These are phyloP conservation scores for Heliothis virescens DNA, from an alignment of 1,140 invertebrate genomes.

Conservation along the genomic window DNA sequence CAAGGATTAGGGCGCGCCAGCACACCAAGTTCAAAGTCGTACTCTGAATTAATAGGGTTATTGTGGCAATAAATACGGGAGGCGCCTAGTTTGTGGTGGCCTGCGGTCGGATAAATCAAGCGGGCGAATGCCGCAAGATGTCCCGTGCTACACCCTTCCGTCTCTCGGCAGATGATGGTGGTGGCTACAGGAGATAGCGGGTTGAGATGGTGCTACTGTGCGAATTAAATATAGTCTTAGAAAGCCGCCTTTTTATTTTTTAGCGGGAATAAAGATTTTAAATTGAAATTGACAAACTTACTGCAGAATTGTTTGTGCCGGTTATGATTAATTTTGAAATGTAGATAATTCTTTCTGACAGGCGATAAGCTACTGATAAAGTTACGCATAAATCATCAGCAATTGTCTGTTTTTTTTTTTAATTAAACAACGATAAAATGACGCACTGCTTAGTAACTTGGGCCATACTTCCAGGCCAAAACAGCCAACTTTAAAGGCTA, in stretches of 20 bases:
- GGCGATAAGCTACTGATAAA: no score
- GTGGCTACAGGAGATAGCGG: constrained; percentile 9
- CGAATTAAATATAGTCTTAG: not conserved
- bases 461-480: not conserved
- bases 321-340: no score
- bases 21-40: constrained; percentile 71
- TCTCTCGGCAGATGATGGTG: constrained; percentile 17
- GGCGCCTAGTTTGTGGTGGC: constrained; percentile 77
- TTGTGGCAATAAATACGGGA: constrained; percentile 83
- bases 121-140: constrained; percentile 75
- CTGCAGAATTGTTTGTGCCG: no score
- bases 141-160: constrained; percentile 67
- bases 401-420: no score
- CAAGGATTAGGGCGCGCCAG: constrained; percentile 48
- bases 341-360: no score
- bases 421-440: no score
- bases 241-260: no score
- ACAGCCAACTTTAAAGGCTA: constrained; percentile 28
- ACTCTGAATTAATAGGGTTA: constrained; percentile 83
- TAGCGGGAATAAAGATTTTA: no score
- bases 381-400: not conserved
- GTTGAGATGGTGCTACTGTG: no score
- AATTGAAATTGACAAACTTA: no score
- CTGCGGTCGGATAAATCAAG: constrained; percentile 82
- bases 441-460: not conserved